phyloP scores from a whole-genome alignment of 2,113 vertebrate genomes.

The Salminus brasiliensis region DNA sequence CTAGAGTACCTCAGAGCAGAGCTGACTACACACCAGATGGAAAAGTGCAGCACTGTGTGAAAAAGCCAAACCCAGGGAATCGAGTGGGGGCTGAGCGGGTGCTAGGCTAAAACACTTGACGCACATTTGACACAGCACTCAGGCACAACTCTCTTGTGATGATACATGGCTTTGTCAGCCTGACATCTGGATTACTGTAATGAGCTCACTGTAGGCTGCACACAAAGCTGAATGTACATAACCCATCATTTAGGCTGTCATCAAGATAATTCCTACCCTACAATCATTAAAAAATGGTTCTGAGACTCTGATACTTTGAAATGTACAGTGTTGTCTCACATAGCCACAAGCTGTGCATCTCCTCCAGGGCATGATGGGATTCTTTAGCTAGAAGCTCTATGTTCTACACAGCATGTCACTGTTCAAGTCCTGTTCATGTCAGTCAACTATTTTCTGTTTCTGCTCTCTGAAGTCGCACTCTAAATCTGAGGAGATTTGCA shows the following conservation, averaged over 20 bases:
- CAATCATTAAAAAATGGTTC: background rate
- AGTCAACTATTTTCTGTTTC: background rate
- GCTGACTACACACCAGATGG: no score
- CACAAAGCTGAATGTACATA: background rate
- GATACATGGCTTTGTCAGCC: background rate
- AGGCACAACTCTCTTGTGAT: background rate
- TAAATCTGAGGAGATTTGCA: background rate
- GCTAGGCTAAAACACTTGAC: conserved; percentile 1
- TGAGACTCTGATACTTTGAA: background rate
- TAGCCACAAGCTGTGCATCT: background rate
- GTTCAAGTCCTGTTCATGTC: background rate
- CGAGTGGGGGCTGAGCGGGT: no score
- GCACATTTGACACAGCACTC: background rate
- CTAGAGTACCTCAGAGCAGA: no score
- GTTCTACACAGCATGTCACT: no score
- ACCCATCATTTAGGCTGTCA: background rate
- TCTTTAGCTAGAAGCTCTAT: background rate
- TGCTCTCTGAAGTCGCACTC: background rate
- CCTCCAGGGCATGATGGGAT: background rate
- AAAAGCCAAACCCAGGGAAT: no score
- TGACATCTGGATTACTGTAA: conserved; percentile 1
- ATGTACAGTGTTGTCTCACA: background rate
- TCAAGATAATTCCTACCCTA: background rate
- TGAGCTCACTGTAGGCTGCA: background rate
- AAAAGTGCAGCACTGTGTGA: no score